A percentile compares a stretch with the other conserved stretches of the same genome.
These are phyloP conservation scores for Galaxias olidus DNA, from an alignment of 2,797 vertebrate genomes.

Conservation along the genomic window DNA sequence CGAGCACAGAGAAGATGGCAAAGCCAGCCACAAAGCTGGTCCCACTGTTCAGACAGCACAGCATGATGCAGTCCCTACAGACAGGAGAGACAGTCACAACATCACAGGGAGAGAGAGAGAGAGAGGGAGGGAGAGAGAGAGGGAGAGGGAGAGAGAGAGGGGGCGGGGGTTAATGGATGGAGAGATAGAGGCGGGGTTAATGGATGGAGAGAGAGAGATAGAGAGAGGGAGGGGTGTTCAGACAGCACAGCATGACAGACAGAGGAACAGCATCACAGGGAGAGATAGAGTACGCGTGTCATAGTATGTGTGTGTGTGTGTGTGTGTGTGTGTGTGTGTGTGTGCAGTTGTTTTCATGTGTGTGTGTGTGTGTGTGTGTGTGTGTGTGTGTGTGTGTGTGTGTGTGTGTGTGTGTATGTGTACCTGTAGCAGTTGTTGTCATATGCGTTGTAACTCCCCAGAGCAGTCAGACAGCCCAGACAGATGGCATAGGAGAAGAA, in stretches of 20 bases:
- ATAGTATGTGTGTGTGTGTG: too few relatives aligned
- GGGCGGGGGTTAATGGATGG: neutral
- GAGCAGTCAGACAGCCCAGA: slow-evolving; percentile 93
- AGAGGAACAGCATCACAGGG: neutral
- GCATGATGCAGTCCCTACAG: slow-evolving; percentile 93
- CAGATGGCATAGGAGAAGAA: slow-evolving; percentile 99
- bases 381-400: neutral
- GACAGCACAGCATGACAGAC: neutral
- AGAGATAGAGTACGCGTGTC: too few relatives aligned
- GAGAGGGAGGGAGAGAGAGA: neutral
- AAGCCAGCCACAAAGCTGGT: slow-evolving; percentile 98
- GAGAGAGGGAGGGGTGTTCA: neutral
- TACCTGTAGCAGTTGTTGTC: slow-evolving; percentile 99
- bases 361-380: neutral
- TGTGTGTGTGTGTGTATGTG: slow-evolving; percentile 20
- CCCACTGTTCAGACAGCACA: slow-evolving; percentile 98
- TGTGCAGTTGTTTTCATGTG: neutral
- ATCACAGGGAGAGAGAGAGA: neutral
- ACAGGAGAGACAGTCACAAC: neutral
- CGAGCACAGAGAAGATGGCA: slow-evolving; percentile 98
- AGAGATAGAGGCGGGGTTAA: neutral
- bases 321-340: neutral
- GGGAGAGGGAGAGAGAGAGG: neutral
- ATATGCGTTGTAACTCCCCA: slow-evolving; percentile 97
- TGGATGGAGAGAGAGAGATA: neutral